Percentiles rank a stretch among this genome's conserved stretches.
Evolutionary conservation across 2,888 invertebrate genomes (phyloP).

Genomic region (Mythimna pallens): DNA sequence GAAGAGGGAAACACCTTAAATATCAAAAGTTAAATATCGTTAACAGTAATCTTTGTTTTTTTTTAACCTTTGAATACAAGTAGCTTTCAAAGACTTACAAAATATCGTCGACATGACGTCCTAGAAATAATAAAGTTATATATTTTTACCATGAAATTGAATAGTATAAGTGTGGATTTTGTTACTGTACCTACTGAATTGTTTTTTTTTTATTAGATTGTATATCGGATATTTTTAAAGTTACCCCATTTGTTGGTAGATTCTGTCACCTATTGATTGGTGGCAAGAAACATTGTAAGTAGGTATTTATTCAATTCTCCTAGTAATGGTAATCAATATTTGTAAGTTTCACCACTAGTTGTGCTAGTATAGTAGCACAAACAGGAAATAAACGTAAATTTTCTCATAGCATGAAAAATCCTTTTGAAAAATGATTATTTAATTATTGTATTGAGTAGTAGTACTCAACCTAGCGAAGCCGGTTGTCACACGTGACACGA

Average conservation of each 20-base stretch:
- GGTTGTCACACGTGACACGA: too few species aligned
- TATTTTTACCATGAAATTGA: not conserved
- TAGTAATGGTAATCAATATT: not conserved
- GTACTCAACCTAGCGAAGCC: too few species aligned
- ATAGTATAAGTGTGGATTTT: not conserved
- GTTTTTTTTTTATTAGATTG: not conserved
- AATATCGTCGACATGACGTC: not conserved
- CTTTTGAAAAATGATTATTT: too few species aligned
- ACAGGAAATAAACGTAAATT: not conserved
- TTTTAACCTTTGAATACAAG: not conserved
- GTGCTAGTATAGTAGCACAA: not conserved
- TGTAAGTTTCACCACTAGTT: not conserved
- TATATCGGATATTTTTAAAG: constrained; percentile 8
- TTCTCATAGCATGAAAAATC: not conserved
- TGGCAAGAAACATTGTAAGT: not conserved
- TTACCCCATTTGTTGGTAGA: not conserved
- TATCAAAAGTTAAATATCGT: too few species aligned
- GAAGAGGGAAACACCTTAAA: not conserved
- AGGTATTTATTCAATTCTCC: not conserved
- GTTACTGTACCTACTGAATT: not conserved
- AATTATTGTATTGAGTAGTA: not conserved
- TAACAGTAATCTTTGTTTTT: not conserved
- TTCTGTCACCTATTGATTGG: not conserved
- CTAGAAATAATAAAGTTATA: not conserved
- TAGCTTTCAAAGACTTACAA: not conserved